These are phyloP conservation scores for Fringilla coelebs DNA, from an alignment of 2,797 vertebrate species.

Conservation along the genomic window DNA sequence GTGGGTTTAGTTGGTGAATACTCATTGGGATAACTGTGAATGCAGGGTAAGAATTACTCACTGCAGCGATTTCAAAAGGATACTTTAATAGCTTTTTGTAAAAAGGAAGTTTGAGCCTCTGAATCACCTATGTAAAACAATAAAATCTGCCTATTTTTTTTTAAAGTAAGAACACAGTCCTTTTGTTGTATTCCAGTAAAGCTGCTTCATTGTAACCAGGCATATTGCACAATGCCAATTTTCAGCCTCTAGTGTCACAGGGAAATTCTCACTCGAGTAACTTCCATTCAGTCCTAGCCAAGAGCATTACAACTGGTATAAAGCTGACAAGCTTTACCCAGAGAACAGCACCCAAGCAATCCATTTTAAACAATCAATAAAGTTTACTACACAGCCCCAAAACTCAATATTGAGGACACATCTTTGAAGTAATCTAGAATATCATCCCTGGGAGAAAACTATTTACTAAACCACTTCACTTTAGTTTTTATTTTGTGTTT, in stretches of 20 bases:
- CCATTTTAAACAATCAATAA: background rate
- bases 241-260: conserved; percentile 34
- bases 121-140: conserved; percentile 22
- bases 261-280: conserved; percentile 61
- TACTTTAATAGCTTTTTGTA: background rate
- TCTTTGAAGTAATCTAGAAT: background rate
- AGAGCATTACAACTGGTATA: conserved; percentile 11
- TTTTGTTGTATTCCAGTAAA: conserved; percentile 67
- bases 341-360: conserved; percentile 1
- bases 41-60: background rate
- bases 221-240: conserved; percentile 9
- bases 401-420: background rate
- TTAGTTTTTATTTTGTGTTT: background rate
- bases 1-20: background rate
- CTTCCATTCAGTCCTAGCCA: conserved; percentile 61
- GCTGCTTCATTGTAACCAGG: conserved; percentile 14
- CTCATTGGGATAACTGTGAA: background rate
- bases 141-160: background rate
- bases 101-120: background rate
- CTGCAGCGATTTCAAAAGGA: background rate
- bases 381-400: background rate
- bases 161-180: background rate
- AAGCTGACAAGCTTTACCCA: background rate
- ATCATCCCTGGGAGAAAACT: background rate
- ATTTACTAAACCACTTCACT: background rate